Evolutionary conservation across 2,113 vertebrate genomes (phyloP).

Genomic region (Aix galericulata): DNA sequence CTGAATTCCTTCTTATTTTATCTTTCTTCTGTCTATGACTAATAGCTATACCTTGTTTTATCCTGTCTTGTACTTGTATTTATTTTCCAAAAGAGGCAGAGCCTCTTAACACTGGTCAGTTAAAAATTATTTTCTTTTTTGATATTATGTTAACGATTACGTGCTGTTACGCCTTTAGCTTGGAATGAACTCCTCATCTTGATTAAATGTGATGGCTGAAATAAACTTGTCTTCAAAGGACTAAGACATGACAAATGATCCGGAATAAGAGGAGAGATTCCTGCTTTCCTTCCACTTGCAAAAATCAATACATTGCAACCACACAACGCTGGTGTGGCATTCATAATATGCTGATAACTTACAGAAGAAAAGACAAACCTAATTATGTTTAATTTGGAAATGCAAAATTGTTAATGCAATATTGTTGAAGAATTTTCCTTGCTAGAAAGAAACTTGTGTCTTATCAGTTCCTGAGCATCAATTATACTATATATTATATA

Average conservation of each 20-base stretch:
- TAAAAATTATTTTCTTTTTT: neutral
- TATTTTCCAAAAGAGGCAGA: neutral
- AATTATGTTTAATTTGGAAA: slow-evolving; percentile 65
- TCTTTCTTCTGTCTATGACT: neutral
- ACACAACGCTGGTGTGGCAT: slow-evolving; percentile 18
- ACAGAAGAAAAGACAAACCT: slow-evolving; percentile 65
- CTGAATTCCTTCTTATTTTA: neutral
- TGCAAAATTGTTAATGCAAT: slow-evolving; percentile 54
- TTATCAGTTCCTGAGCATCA: neutral
- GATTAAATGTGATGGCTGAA: slow-evolving; percentile 52
- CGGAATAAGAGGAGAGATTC: neutral
- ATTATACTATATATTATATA: neutral
- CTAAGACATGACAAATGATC: slow-evolving; percentile 5
- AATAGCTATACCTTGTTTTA: neutral
- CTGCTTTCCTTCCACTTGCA: neutral
- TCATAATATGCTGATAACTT: slow-evolving; percentile 46
- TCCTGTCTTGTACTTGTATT: neutral
- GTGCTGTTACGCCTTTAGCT: neutral
- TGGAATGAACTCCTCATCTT: slow-evolving; percentile 25
- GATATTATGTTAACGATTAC: neutral
- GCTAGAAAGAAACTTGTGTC: slow-evolving; percentile 14
- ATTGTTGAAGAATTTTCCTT: slow-evolving; percentile 65
- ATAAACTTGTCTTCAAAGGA: slow-evolving; percentile 37
- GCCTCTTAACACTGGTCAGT: neutral
- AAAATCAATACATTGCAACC: neutral